Percentiles rank a stretch among this genome's conserved stretches.
These are phyloP conservation scores for Holacanthella duospinosa DNA, from an alignment of 2,888 invertebrate species.

Conservation along the genomic window DNA sequence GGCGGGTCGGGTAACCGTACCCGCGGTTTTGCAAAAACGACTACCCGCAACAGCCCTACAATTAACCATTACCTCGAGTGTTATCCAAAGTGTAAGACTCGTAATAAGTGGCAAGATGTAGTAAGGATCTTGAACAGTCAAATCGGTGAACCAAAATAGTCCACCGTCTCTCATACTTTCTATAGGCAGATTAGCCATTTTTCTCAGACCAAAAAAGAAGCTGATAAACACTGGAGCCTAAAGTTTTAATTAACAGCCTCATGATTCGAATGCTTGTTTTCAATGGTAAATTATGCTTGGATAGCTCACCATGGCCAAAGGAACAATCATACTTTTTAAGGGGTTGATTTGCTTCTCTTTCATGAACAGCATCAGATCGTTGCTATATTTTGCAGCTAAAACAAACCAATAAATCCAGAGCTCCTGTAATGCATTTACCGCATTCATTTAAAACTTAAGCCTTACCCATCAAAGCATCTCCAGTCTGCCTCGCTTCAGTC, in stretches of 20 bases:
- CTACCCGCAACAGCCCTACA: too few relatives aligned
- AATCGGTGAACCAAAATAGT: slow-evolving; percentile 81
- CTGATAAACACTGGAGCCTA: slow-evolving; percentile 79
- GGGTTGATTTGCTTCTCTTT: slow-evolving; percentile 70
- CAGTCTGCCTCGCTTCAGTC: slow-evolving; percentile 72
- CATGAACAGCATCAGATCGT: slow-evolving; percentile 73
- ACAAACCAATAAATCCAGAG: not conserved
- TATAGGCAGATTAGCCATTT: slow-evolving; percentile 83
- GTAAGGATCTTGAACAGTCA: slow-evolving; percentile 81
- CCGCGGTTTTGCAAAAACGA: too few relatives aligned
- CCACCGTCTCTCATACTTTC: slow-evolving; percentile 84
- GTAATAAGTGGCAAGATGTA: slow-evolving; percentile 78
- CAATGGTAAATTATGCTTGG: not conserved
- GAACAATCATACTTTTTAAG: slow-evolving; percentile 64
- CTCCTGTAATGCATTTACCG: not conserved
- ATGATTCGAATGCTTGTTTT: too few relatives aligned
- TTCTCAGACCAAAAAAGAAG: slow-evolving; percentile 74
- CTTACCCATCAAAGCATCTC: slow-evolving; percentile 62
- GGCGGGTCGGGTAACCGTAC: too few relatives aligned
- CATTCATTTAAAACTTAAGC: not conserved
- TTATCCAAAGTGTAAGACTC: slow-evolving; percentile 65
- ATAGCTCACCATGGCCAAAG: slow-evolving; percentile 56
- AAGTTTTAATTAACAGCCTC: not conserved
- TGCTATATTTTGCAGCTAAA: slow-evolving; percentile 57
- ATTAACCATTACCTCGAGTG: slow-evolving; percentile 68